Percentiles rank a stretch among this genome's conserved stretches.
phyloP scores from a whole-genome alignment of 2,797 vertebrate species.

The Hippoglossus hippoglossus region DNA sequence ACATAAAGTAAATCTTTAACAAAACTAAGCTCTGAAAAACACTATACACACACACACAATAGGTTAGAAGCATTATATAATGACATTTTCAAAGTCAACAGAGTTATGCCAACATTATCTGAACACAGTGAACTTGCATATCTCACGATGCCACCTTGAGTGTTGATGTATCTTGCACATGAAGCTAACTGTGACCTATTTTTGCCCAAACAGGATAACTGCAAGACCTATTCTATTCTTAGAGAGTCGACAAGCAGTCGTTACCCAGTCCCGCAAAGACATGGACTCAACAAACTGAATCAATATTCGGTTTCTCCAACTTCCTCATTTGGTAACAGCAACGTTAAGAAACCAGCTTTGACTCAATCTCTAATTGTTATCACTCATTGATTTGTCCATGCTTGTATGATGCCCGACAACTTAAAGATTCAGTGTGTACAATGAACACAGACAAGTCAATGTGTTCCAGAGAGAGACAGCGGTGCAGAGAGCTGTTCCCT shows the following conservation, averaged over 20 bases:
- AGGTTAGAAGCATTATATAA: background rate
- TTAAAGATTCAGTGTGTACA: too few relatives aligned
- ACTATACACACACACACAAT: too few relatives aligned
- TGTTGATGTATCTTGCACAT: slow-evolving; percentile 25
- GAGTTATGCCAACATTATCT: background rate
- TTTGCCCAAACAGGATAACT: background rate
- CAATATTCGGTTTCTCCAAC: background rate
- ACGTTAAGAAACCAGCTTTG: background rate
- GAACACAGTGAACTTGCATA: background rate
- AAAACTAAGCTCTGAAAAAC: background rate
- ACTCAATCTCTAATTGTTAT: background rate
- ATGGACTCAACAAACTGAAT: background rate
- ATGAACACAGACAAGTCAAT: too few relatives aligned
- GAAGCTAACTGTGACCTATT: slow-evolving; percentile 23
- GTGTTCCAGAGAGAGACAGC: too few relatives aligned
- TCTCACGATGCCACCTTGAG: background rate
- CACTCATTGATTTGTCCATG: background rate
- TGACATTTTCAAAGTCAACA: background rate
- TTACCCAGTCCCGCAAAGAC: background rate
- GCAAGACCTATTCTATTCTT: slow-evolving; percentile 14
- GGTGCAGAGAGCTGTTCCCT: too few relatives aligned
- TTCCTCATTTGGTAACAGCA: background rate
- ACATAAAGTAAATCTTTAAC: too few relatives aligned
- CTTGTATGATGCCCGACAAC: background rate
- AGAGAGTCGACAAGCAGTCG: background rate